A percentile compares a stretch with the other conserved stretches of the same genome.
These are phyloP conservation scores for Drosophila santomea DNA, from an alignment of 1,140 invertebrate genomes.

Conservation along the genomic window DNA sequence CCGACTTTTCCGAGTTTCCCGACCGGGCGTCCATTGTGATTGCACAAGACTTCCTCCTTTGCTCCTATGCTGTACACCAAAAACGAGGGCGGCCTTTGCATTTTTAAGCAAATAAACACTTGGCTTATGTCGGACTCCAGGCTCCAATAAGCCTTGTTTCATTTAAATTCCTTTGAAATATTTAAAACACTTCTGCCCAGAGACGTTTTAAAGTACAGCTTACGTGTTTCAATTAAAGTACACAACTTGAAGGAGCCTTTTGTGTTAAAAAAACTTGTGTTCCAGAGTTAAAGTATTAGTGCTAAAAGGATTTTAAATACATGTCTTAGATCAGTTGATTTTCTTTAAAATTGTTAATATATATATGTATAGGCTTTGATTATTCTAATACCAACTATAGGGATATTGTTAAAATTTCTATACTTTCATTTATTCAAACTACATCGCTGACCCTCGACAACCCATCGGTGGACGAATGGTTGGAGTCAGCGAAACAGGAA, in stretches of 20 bases:
- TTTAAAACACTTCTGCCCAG: neutral
- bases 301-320: too few species aligned
- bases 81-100: conserved; percentile 22
- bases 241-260: too few species aligned
- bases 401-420: too few species aligned
- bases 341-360: too few species aligned
- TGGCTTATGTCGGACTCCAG: neutral
- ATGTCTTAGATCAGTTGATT: too few species aligned
- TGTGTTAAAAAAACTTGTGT: too few species aligned
- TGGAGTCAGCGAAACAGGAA: conserved; percentile 45
- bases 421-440: neutral
- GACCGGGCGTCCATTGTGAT: conserved; percentile 27
- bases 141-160: neutral
- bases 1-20: conserved; percentile 11
- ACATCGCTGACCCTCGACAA: conserved; percentile 1
- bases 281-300: too few species aligned
- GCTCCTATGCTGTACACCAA: neutral
- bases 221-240: too few species aligned
- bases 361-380: too few species aligned
- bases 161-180: neutral
- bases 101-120: neutral
- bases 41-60: conserved; percentile 12
- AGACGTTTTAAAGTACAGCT: too few species aligned
- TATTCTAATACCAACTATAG: too few species aligned
- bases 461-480: conserved; percentile 28